Evolutionary conservation across 37 sponge, comb jelly and placozoan genomes (phyloP).

Genomic region (Tethya wilhelma): DNA sequence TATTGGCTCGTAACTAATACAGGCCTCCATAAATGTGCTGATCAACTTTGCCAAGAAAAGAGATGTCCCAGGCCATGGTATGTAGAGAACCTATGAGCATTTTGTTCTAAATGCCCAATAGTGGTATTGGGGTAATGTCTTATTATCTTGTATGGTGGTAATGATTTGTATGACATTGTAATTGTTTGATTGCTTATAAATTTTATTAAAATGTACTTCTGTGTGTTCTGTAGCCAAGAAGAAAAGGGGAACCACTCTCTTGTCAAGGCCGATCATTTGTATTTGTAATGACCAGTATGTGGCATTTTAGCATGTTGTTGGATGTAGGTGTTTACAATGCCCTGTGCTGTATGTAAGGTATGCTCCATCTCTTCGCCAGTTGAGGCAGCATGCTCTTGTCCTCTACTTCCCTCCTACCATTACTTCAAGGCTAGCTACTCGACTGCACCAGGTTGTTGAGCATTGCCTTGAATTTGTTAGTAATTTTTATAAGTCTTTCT

Average conservation of each 20-base stretch:
- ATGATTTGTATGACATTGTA: too few relatives aligned
- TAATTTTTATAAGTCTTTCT: background rate
- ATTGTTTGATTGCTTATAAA: too few relatives aligned
- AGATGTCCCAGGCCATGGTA: too few relatives aligned
- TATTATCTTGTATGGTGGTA: too few relatives aligned
- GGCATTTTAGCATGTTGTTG: background rate
- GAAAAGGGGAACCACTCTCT: conserved; percentile 56
- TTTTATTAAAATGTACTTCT: background rate
- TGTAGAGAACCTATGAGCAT: too few relatives aligned
- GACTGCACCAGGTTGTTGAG: conserved; percentile 74
- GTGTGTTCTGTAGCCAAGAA: conserved; percentile 59
- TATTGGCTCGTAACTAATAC: background rate
- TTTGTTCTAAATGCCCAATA: too few relatives aligned
- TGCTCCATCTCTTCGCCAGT: conserved; percentile 84
- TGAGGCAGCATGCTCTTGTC: conserved; percentile 80
- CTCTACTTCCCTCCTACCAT: conserved; percentile 84
- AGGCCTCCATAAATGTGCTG: conserved; percentile 85
- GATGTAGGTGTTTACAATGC: background rate
- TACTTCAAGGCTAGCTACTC: conserved; percentile 75
- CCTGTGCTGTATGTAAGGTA: too few relatives aligned
- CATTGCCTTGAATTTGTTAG: background rate
- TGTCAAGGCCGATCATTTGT: conserved; percentile 94
- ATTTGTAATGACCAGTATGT: conserved; percentile 98
- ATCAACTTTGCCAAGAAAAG: conserved; percentile 74
- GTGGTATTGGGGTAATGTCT: too few relatives aligned